phyloP scores from a whole-genome alignment of 2,888 invertebrate species.

The Acanthosoma haemorrhoidale region DNA sequence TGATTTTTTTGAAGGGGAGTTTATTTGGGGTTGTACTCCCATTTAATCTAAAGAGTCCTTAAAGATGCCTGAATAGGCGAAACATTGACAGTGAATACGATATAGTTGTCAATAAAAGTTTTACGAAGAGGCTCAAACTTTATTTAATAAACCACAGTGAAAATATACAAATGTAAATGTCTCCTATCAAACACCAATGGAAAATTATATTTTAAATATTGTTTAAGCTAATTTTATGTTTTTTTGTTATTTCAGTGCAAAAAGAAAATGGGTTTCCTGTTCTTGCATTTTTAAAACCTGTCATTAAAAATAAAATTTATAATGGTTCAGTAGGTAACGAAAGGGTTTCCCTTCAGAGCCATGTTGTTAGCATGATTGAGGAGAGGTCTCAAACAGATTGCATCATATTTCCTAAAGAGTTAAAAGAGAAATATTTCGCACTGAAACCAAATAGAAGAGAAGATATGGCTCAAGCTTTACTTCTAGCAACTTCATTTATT shows the following conservation, averaged over 20 bases:
- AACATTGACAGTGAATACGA: too few species aligned
- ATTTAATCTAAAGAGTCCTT: too few species aligned
- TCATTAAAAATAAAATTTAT: constrained; percentile 17
- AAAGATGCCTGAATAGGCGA: too few species aligned
- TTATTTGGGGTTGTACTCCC: too few species aligned
- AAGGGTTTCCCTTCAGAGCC: constrained; percentile 31
- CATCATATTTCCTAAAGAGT: neutral
- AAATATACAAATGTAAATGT: too few species aligned
- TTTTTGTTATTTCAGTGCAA: neutral
- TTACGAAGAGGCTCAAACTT: too few species aligned
- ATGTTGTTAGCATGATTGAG: constrained; percentile 27
- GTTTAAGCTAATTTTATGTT: too few species aligned
- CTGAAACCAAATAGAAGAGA: neutral
- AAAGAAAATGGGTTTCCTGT: neutral
- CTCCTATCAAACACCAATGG: too few species aligned
- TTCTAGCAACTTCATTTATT: constrained; percentile 10
- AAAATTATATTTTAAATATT: too few species aligned
- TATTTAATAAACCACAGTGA: too few species aligned
- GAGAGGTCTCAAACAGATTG: neutral
- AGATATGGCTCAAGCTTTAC: constrained; percentile 9
- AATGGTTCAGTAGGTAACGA: constrained; percentile 32
- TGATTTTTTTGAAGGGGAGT: too few species aligned
- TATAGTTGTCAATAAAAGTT: too few species aligned
- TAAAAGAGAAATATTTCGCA: neutral
- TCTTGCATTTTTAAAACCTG: neutral